Evolutionary conservation across 2,888 invertebrate genomes (phyloP), one percentile per base, ranked within the genome.

Genomic region (Papilio gigon): DNA sequence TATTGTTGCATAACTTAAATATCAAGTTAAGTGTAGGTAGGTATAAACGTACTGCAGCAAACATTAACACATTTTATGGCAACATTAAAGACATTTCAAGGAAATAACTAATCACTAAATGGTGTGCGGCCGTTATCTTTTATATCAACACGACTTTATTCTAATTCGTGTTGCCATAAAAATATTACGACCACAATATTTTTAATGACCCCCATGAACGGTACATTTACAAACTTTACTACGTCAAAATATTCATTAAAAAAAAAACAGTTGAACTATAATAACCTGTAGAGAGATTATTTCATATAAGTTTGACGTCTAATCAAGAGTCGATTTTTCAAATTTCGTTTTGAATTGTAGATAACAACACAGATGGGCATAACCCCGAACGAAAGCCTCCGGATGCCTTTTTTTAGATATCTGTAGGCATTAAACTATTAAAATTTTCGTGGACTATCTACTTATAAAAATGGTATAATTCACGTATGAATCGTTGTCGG

Each of bases 91-190:
- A 56, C 14, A 56, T 56, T 56, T 56, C 53, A 30, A 56, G 30
- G 53, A 56, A 56, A 30, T 56, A 30, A 56, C 53, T 56, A 30
- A 56, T 30, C n/a, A 56, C 53, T 30, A 30, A 56, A n/a, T 30
- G 53, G 17, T 56, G 53, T 56, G 53, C 30, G 30, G 30, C 9
- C 47, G 53, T 56, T 56, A 56, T 56, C 53, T 56, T 56, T 56
- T 56, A 56, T 56, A 56, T 56, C 53, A 17, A 56, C 53, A 56
- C 30, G 53, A 56, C 27, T 56, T 56, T 56, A 56, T 56, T 56
- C 53, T 56, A 56, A 56, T 56, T 56, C 53, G 53, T 56, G 53
- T 56, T 56, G 30, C 9, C 53, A 56, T 56, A 56, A 30, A 56
- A 56, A 30, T 25, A 25, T 30, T n/a, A 56, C 30, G 53, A 30